Evolutionary conservation across 2,797 vertebrate species (phyloP).

Genomic region (Pantherophis vulpinus): DNA sequence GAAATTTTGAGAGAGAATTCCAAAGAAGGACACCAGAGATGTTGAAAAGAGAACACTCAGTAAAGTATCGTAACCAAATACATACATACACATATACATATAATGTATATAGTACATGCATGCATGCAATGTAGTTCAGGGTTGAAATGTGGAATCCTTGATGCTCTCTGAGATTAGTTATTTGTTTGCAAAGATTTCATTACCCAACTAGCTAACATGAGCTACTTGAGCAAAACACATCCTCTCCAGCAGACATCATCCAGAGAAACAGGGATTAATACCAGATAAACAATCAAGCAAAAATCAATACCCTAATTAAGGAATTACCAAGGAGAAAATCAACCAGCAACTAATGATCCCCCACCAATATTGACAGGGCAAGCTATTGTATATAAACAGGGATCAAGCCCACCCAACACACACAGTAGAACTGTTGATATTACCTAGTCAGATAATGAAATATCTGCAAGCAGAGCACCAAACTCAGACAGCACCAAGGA

Average conservation of each 20-base stretch:
- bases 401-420: neutral
- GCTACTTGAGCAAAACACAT: neutral
- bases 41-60: neutral
- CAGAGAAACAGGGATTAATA: neutral
- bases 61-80: neutral
- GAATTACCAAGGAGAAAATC: neutral
- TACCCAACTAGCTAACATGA: neutral
- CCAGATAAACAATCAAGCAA: neutral
- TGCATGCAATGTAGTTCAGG: neutral
- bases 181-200: neutral
- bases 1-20: neutral
- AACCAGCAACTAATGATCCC: neutral
- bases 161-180: neutral
- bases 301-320: neutral
- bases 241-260: neutral
- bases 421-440: neutral
- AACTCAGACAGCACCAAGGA: neutral
- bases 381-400: neutral
- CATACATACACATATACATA: neutral
- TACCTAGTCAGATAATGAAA: neutral
- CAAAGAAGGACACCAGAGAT: neutral
- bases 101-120: neutral
- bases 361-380: neutral
- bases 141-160: neutral
- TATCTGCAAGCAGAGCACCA: neutral